Percentiles rank a stretch among this genome's conserved stretches.
Conservation (phyloP, 2,888 invertebrate genomes). For the Drosophila prolongata region DNA sequence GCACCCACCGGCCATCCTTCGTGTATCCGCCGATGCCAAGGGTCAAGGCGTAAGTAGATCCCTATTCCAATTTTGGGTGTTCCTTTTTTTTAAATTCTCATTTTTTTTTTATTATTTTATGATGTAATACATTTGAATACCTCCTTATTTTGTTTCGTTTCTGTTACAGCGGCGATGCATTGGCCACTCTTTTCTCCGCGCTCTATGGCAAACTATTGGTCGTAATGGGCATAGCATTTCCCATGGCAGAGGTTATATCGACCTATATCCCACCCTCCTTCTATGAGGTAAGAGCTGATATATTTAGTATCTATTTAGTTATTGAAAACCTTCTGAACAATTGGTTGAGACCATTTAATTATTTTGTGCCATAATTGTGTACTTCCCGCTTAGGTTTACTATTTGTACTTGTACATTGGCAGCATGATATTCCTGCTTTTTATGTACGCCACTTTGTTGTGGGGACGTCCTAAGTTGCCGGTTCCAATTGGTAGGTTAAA, state of each 20-base stretch:
- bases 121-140: too few species aligned
- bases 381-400: constrained; percentile 88
- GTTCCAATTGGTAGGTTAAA: constrained; percentile 86
- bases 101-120: too few species aligned
- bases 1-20: constrained; percentile 83
- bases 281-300: constrained; percentile 89
- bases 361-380: background rate
- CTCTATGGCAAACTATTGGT: constrained; percentile 96
- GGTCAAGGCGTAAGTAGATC: constrained; percentile 83
- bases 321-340: too few species aligned
- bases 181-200: constrained; percentile 95
- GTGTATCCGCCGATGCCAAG: constrained; percentile 83
- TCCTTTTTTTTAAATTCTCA: constrained; percentile 57
- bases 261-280: constrained; percentile 97
- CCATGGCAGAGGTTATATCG: constrained; percentile 97
- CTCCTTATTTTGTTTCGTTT: background rate
- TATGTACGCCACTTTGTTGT: constrained; percentile 92
- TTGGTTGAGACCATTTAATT: too few species aligned
- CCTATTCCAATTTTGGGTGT: background rate
- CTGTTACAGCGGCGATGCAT: constrained; percentile 90
- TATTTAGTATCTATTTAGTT: too few species aligned
- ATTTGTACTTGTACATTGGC: constrained; percentile 93
- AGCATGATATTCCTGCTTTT: constrained; percentile 93
- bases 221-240: constrained; percentile 97
- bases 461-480: constrained; percentile 87